Evolutionary conservation across 35 echinoderm and acorn worm species (phyloP), one percentile per base, ranked within the genome.

Genomic region (Patiria miniata): DNA sequence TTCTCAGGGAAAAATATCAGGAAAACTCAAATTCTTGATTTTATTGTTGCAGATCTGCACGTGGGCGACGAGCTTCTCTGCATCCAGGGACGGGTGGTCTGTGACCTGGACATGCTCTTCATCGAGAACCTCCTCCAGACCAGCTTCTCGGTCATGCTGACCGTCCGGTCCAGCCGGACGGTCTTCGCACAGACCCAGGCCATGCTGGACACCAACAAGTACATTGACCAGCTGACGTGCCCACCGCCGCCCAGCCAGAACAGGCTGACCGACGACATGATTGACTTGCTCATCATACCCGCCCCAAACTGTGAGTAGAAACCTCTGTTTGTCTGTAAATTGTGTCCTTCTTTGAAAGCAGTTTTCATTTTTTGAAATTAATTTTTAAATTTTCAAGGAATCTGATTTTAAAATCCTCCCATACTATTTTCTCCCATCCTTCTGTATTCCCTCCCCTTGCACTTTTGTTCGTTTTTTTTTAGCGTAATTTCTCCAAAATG

Each of bases 161-260:
- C 96, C 0, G 90, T 99, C 39, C 77, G 96, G 34, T 94, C 96
- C n/a, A 94, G 92, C 78, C 89, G 96, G 39, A 89, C 92, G 23
- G 86, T 99, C 59, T 99, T 94, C 34, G 86, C 89, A 78, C 96
- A 99, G 83, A 92, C 92, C 9, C 86, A 95, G 36, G 92, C 92
- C 37, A 92, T 94, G 92, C 38, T 86, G 86, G 96, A 99, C 28
- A 99, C 96, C 42, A 94, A 99, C 69, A 83, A 61, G 3, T 95
- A 92, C 83, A 99, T 99, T n/a, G 87, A 99, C 61, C 89, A 94
- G 52, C 79, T 99, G 92, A 99, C 93, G 1, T 94, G 92, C 78
- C 96, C 96, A 28, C 96, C 96, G 19, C 96, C 96, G 3, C 96
- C 95, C 19, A 81, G 89, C 23, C 96, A 99, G 93, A 47, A 86